Evolutionary conservation across 1,140 invertebrate species (phyloP).

Genomic region (Hypothenemus hampei): DNA sequence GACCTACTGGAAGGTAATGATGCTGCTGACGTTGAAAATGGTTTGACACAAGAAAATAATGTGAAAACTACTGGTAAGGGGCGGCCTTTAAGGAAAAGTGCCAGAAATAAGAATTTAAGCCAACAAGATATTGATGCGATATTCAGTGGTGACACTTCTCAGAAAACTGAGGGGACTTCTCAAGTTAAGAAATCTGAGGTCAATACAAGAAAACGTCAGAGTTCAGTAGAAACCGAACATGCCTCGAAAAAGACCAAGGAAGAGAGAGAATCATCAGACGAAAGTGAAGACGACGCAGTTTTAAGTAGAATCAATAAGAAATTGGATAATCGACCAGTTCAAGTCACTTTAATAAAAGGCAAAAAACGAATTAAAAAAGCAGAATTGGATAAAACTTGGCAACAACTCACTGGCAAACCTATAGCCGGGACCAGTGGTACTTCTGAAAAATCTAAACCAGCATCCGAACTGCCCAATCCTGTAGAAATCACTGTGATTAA

Average conservation of each 20-base stretch:
- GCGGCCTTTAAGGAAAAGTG: neutral
- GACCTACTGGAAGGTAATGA: neutral
- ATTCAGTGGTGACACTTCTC: no score
- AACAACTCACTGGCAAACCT: constrained; percentile 11
- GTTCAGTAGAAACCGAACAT: neutral
- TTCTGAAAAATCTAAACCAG: neutral
- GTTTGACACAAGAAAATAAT: neutral
- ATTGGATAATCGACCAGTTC: neutral
- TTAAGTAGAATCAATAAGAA: neutral
- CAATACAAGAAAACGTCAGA: neutral
- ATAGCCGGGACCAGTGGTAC: neutral
- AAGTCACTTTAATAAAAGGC: constrained; percentile 13
- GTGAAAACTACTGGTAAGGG: neutral
- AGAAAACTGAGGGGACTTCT: neutral
- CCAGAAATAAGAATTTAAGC: no score
- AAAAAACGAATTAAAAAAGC: constrained; percentile 18
- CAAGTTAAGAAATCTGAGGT: neutral
- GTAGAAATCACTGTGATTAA: neutral
- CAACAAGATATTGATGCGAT: no score
- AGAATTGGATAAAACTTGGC: constrained; percentile 17
- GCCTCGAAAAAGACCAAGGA: constrained; percentile 1
- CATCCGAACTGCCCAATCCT: no score
- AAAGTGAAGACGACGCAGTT: neutral
- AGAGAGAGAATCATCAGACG: neutral
- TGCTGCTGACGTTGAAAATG: neutral